A percentile compares a stretch with the other conserved stretches of the same genome.
These are phyloP conservation scores for Meles meles DNA, from an alignment of 2,113 vertebrate species.

Conservation along the genomic window DNA sequence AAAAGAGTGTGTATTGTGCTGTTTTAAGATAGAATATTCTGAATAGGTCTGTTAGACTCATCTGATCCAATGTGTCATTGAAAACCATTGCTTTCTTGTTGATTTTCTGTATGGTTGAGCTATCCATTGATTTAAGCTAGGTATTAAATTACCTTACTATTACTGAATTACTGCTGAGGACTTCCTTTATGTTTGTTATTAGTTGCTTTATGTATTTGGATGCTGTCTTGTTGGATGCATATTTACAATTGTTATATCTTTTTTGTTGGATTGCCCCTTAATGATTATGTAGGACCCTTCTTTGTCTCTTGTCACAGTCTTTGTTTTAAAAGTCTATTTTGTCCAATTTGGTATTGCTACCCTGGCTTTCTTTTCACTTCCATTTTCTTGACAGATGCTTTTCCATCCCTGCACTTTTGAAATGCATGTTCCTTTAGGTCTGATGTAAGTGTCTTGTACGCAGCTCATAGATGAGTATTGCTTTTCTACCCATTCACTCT, in stretches of 20 bases:
- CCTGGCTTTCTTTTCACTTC: neutral
- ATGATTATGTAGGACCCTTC: neutral
- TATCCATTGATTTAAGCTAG: neutral
- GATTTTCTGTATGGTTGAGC: neutral
- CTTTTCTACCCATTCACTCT: neutral
- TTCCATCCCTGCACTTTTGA: neutral
- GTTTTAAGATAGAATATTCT: neutral
- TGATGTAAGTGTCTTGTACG: no score
- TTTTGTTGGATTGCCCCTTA: neutral
- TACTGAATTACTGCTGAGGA: neutral
- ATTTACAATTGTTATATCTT: neutral
- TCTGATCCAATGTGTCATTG: neutral
- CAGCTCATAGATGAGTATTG: no score
- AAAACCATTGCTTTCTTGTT: neutral
- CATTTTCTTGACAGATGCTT: neutral
- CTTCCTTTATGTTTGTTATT: neutral
- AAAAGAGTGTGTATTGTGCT: neutral
- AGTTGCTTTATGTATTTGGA: neutral
- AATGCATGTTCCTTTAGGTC: neutral
- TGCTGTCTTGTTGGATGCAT: neutral
- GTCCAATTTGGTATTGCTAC: neutral
- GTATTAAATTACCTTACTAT: neutral
- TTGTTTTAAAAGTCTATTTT: neutral
- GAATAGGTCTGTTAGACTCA: neutral
- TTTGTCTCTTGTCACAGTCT: neutral